Conservation (phyloP, 2,797 vertebrate genomes). For the Poecilia gillii region DNA sequence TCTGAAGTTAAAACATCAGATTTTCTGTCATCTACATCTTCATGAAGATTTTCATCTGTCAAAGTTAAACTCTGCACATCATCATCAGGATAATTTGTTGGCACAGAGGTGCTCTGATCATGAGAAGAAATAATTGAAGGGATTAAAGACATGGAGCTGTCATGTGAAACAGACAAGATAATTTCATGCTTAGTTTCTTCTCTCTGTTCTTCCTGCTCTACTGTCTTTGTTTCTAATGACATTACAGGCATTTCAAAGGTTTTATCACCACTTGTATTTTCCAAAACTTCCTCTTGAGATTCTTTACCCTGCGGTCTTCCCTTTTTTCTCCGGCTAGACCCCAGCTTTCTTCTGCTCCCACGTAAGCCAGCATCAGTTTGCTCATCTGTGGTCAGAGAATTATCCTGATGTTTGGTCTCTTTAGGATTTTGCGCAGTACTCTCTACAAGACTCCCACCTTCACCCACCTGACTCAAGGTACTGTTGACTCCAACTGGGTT, state of each 20-base stretch:
- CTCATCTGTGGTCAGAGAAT: not conserved
- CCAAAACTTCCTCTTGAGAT: not conserved
- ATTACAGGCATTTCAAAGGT: not conserved
- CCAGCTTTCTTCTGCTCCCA: conserved; percentile 4
- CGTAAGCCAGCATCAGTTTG: not conserved
- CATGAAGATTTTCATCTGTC: not conserved
- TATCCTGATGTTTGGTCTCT: not conserved
- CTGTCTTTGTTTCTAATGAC: not conserved
- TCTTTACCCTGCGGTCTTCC: not conserved
- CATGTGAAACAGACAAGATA: not conserved
- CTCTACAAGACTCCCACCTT: not conserved
- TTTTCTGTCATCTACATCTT: conserved; percentile 7
- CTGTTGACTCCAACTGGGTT: not conserved
- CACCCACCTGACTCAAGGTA: not conserved
- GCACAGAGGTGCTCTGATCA: not conserved
- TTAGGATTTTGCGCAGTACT: not conserved
- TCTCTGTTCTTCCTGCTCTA: not conserved
- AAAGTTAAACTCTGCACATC: not conserved
- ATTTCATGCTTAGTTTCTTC: not conserved
- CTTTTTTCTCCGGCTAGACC: conserved; percentile 2
- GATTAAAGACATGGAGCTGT: not conserved
- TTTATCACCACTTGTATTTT: not conserved
- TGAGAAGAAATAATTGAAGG: not conserved
- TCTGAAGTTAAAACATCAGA: not conserved
- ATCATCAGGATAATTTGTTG: not conserved